These are phyloP conservation scores for Heliconius sara DNA, from an alignment of 2,888 invertebrate genomes.

Conservation along the genomic window DNA sequence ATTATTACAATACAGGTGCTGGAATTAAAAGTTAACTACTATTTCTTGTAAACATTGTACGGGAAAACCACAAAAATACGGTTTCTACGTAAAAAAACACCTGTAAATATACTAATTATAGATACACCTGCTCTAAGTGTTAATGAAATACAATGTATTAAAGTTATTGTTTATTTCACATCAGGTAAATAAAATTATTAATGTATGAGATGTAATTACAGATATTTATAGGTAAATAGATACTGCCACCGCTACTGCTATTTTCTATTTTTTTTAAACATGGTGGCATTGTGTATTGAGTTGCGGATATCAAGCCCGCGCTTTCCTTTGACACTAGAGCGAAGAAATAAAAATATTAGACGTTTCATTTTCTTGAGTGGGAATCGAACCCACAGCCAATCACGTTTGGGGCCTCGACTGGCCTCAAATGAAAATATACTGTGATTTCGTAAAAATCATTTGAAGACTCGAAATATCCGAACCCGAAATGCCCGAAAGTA, in stretches of 20 bases:
- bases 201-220: not conserved
- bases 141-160: not conserved
- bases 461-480: too few relatives aligned
- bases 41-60: not conserved
- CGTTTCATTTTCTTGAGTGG: too few relatives aligned
- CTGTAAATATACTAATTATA: not conserved
- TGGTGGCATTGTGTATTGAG: too few relatives aligned
- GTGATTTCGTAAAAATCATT: too few relatives aligned
- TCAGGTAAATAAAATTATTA: not conserved
- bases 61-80: slow-evolving; percentile 13
- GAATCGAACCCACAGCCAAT: too few relatives aligned
- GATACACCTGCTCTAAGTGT: not conserved
- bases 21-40: not conserved
- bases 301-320: too few relatives aligned
- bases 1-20: not conserved
- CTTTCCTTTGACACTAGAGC: too few relatives aligned
- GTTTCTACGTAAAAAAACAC: not conserved
- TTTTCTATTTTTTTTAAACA: not conserved
- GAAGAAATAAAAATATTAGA: too few relatives aligned
- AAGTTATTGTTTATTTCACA: not conserved
- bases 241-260: not conserved
- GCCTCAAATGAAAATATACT: too few relatives aligned
- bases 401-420: too few relatives aligned
- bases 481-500: too few relatives aligned
- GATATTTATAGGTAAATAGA: too few relatives aligned